Conservation (phyloP, 2,113 vertebrate genomes). For the Prionailurus bengalensis region DNA sequence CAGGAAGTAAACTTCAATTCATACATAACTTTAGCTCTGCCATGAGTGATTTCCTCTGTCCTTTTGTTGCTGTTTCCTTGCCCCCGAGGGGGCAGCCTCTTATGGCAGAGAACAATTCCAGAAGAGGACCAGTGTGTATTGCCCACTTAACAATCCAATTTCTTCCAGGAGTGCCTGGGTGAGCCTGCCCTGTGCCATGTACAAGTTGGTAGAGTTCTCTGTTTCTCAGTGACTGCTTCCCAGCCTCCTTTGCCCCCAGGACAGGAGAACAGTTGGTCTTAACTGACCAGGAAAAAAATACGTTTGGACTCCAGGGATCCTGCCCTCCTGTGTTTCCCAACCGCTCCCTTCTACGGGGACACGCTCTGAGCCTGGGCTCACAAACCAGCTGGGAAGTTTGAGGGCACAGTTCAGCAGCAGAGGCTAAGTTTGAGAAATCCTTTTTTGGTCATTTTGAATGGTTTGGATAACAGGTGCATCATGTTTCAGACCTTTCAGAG, state of each 20-base stretch:
- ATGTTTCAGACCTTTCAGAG: background rate
- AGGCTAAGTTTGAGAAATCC: background rate
- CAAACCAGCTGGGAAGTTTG: background rate
- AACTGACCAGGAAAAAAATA: background rate
- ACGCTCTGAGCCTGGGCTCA: background rate
- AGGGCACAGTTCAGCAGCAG: background rate
- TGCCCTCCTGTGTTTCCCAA: background rate
- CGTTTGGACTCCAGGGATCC: background rate
- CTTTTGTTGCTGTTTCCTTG: background rate
- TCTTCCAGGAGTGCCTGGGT: background rate
- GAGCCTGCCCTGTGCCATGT: background rate
- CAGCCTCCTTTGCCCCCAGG: background rate
- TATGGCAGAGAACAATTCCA: background rate
- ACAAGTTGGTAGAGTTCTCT: background rate
- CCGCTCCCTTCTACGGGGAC: background rate
- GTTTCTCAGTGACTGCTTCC: background rate
- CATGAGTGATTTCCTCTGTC: background rate
- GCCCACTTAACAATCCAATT: background rate
- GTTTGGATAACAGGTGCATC: background rate
- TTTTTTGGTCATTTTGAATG: fast-evolving
- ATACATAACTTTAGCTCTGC: background rate
- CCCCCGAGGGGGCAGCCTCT: background rate
- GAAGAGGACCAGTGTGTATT: background rate
- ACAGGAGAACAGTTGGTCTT: background rate
- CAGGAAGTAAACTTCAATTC: background rate